These are phyloP conservation scores for Taenaris catops DNA, from an alignment of 2,888 invertebrate genomes.

Conservation along the genomic window DNA sequence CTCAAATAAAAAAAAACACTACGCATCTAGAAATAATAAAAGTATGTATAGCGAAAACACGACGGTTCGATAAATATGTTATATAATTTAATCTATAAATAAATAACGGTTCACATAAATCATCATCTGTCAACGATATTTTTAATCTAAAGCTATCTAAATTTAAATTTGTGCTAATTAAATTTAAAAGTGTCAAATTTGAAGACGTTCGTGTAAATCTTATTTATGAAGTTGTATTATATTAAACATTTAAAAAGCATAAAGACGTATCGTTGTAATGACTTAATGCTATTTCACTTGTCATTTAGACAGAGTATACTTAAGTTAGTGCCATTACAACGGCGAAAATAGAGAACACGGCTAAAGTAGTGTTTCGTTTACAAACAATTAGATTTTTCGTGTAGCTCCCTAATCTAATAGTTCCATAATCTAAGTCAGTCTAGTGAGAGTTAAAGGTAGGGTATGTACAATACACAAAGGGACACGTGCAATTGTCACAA, in stretches of 20 bases:
- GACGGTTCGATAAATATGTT: constrained; percentile 14
- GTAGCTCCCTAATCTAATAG: constrained; percentile 51
- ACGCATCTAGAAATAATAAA: constrained; percentile 37
- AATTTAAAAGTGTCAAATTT: constrained; percentile 57
- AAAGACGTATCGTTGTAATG: constrained; percentile 66
- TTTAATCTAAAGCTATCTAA: constrained; percentile 52
- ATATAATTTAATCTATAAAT: constrained; percentile 29
- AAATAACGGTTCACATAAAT: constrained; percentile 35
- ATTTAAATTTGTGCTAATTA: constrained; percentile 61
- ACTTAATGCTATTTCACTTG: constrained; percentile 41
- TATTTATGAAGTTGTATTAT: constrained; percentile 27
- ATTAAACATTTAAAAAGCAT: constrained; percentile 49
- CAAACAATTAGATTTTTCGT: constrained; percentile 35
- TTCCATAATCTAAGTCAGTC: constrained; percentile 75
- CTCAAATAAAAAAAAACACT: constrained; percentile 32
- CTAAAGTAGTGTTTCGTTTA: constrained; percentile 38
- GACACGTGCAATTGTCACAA: constrained; percentile 53
- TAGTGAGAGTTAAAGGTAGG: constrained; percentile 64
- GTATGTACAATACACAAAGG: constrained; percentile 33
- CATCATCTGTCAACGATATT: constrained; percentile 39
- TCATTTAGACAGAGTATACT: constrained; percentile 25
- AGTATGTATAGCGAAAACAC: constrained; percentile 25
- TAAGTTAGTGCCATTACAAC: constrained; percentile 34
- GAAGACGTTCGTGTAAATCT: constrained; percentile 43
- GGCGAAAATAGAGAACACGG: constrained; percentile 32